Percentiles rank a stretch among this genome's conserved stretches.
These are phyloP conservation scores for Myotis findleyi DNA, from an alignment of 2,797 vertebrate genomes.

Conservation along the genomic window DNA sequence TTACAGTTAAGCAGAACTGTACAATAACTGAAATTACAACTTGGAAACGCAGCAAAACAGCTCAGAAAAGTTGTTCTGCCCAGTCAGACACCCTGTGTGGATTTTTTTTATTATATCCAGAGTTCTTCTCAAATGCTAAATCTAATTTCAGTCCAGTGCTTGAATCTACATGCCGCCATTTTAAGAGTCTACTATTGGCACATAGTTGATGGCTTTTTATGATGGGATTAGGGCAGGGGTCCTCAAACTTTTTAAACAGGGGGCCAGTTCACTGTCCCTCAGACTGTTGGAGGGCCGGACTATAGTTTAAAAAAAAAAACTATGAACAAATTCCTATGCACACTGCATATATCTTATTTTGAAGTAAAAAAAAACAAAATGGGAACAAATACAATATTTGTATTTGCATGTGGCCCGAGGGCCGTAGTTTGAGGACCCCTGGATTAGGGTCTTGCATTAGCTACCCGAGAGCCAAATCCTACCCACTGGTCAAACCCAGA, in stretches of 20 bases:
- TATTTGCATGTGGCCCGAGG: too few species aligned
- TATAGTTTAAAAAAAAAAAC: too few species aligned
- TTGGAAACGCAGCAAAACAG: slow-evolving; percentile 55
- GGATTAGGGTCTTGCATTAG: neutral
- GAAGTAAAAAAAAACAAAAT: too few species aligned
- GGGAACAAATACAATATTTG: too few species aligned
- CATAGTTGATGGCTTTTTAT: neutral
- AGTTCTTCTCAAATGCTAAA: neutral
- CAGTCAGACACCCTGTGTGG: neutral
- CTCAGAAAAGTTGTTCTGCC: slow-evolving; percentile 24
- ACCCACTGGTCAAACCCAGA: neutral
- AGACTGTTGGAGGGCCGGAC: too few species aligned
- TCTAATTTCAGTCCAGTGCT: neutral
- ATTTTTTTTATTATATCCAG: neutral
- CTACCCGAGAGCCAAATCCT: neutral
- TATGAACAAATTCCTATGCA: too few species aligned
- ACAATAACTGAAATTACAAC: slow-evolving; percentile 42
- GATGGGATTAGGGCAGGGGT: neutral
- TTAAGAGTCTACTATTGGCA: neutral
- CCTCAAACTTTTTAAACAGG: too few species aligned
- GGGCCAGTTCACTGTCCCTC: too few species aligned
- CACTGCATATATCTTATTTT: too few species aligned
- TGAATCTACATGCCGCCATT: neutral
- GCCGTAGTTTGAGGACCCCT: too few species aligned
- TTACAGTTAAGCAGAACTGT: slow-evolving; percentile 36